These are phyloP conservation scores for Eleutherodactylus coqui DNA, from an alignment of 2,797 vertebrate species.

Conservation along the genomic window DNA sequence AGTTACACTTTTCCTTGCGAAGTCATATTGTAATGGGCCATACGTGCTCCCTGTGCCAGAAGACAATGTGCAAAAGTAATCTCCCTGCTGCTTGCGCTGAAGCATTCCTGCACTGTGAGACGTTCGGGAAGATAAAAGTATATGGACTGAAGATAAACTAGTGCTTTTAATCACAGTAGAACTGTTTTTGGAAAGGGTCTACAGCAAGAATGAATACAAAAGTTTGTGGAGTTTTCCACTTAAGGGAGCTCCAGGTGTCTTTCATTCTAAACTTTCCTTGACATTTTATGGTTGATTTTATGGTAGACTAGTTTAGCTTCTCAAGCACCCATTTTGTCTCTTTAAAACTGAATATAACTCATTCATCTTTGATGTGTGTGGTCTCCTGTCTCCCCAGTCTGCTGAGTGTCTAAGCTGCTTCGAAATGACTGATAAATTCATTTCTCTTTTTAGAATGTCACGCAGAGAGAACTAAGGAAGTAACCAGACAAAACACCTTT, in stretches of 20 bases:
- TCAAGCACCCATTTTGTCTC: constrained; percentile 53
- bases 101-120: constrained; percentile 32
- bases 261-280: constrained; percentile 53
- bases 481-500: constrained; percentile 46
- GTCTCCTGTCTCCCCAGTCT: constrained; percentile 44
- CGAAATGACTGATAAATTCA: constrained; percentile 39
- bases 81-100: constrained; percentile 20
- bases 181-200: constrained; percentile 12
- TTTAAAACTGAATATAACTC: constrained; percentile 52
- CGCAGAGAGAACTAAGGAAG: not conserved
- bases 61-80: constrained; percentile 51
- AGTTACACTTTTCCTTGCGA: constrained; percentile 36
- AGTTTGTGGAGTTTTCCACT: constrained; percentile 11
- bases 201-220: constrained; percentile 25
- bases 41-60: constrained; percentile 31
- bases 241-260: constrained; percentile 49
- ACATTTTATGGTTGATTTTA: constrained; percentile 59
- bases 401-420: constrained; percentile 30
- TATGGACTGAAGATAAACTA: constrained; percentile 44
- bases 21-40: constrained; percentile 31
- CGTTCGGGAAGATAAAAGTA: constrained; percentile 43
- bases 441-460: constrained; percentile 35
- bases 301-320: constrained; percentile 44
- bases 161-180: constrained; percentile 18
- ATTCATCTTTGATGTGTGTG: constrained; percentile 59